Evolutionary conservation across 2,888 invertebrate species (phyloP), one percentile per base, ranked within the genome.

Genomic region (Stramonita haemastoma): DNA sequence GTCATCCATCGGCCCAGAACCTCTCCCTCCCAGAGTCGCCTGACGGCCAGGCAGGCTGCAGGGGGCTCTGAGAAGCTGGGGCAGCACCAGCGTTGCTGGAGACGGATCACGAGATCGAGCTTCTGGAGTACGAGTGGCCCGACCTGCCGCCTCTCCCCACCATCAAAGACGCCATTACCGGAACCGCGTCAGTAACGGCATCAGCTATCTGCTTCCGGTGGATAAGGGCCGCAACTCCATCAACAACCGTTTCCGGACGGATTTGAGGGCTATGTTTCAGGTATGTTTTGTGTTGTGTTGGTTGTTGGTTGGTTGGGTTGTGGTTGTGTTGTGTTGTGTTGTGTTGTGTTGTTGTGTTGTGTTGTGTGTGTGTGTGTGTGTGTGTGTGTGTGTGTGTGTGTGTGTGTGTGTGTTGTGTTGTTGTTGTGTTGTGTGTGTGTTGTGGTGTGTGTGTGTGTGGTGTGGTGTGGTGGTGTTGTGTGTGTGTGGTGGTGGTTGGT

Each of bases 41-140:
- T 86, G 17, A 86, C 86, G 19, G 86, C 86, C 36, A 29, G 70
- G 6, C 70, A 85, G 77, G 34, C 86, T 36, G 73, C 56, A 34
- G 86, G 77, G 0, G 66, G 77, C 26, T 60, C 57, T 1, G 86
- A 57, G 46, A 84, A 22, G 84, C 79, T 19, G 86, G 81, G 13
- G 88, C 84, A 17, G 77, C 29, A 4, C 36, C 79, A 26, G 90
- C 87, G 32, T n/a, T 92, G 90, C 22, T 89, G 77, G 11, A 90
- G 34, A 89, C 85, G 0, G 91, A 91, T 1, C 90, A 93, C 73
- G 92, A 93, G 26, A 93, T 93, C 26, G 94, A 94, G 89, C 92
- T 93, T 1, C 89, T 94, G 81, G 94, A 94, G 87, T 95, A 94
- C 90, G 95, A 95, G 88, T 95, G 95, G 95, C 94, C 95, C 2